Conservation (phyloP, 2,797 vertebrate species). For the Hafferia zeledoni region DNA sequence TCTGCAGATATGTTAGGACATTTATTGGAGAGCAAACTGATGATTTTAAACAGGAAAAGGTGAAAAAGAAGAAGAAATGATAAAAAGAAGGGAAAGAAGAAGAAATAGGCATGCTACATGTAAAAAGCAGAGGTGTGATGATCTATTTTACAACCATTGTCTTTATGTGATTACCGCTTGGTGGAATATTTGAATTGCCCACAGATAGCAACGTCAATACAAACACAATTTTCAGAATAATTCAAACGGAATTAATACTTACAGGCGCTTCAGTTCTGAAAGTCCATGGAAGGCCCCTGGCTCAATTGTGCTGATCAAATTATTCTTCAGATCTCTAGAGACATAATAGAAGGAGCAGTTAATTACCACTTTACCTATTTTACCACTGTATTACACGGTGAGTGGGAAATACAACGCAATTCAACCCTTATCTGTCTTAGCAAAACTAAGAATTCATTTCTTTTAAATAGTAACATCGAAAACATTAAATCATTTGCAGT, state of each 20-base stretch:
- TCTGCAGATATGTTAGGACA: neutral
- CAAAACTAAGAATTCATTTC: neutral
- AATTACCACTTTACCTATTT: conserved; percentile 54
- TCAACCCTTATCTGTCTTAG: neutral
- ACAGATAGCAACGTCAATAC: conserved; percentile 23
- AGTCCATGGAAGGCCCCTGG: conserved; percentile 91
- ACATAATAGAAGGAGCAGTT: conserved; percentile 65
- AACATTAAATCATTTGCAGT: neutral
- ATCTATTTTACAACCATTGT: neutral
- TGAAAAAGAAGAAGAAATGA: neutral
- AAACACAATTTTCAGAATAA: conserved; percentile 32
- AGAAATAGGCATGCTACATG: neutral
- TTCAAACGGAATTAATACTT: conserved; percentile 79
- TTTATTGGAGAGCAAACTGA: neutral
- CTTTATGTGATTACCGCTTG: conserved; percentile 4
- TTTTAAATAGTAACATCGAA: neutral
- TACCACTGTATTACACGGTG: neutral
- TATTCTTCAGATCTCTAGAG: conserved; percentile 91
- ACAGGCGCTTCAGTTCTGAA: conserved; percentile 87
- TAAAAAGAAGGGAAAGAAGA: neutral
- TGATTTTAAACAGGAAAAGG: neutral
- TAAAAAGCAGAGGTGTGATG: neutral
- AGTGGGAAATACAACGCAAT: neutral
- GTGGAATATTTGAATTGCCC: conserved; percentile 6
- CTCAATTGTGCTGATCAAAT: conserved; percentile 93